Evolutionary conservation across 2,113 vertebrate genomes (phyloP).

Genomic region (Rhabdomys dilectus): DNA sequence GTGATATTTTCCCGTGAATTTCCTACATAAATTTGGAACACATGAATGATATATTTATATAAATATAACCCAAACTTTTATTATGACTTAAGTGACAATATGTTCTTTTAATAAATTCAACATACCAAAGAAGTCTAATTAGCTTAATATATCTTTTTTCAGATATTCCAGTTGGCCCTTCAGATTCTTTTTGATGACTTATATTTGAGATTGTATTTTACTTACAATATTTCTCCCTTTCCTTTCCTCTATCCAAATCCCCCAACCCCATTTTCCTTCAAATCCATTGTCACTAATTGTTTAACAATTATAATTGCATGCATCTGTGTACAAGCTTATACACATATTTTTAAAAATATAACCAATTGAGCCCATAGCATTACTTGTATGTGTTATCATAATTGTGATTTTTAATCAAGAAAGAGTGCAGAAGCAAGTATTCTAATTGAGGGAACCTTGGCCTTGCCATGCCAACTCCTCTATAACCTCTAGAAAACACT

Average conservation of each 20-base stretch:
- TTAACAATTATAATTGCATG: not conserved
- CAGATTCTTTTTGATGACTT: not conserved
- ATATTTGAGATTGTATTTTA: not conserved
- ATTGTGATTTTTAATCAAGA: constrained; percentile 32
- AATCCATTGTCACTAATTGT: not conserved
- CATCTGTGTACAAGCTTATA: not conserved
- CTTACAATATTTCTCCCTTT: no score
- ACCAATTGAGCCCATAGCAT: not conserved
- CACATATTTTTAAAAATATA: not conserved
- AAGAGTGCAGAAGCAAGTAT: not conserved
- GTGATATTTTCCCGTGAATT: not conserved
- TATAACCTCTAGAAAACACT: not conserved
- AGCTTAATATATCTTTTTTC: not conserved
- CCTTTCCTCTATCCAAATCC: not conserved
- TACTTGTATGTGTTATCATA: not conserved
- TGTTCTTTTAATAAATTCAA: not conserved
- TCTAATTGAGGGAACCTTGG: not conserved
- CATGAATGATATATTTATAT: not conserved
- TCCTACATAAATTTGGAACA: no score
- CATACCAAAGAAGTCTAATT: not conserved
- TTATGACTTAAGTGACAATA: not conserved
- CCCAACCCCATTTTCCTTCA: not conserved
- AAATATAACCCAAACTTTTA: not conserved
- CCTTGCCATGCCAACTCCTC: not conserved
- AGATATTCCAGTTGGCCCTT: not conserved